Conservation (phyloP, 1,140 invertebrate genomes). For the Gryon sp. region DNA sequence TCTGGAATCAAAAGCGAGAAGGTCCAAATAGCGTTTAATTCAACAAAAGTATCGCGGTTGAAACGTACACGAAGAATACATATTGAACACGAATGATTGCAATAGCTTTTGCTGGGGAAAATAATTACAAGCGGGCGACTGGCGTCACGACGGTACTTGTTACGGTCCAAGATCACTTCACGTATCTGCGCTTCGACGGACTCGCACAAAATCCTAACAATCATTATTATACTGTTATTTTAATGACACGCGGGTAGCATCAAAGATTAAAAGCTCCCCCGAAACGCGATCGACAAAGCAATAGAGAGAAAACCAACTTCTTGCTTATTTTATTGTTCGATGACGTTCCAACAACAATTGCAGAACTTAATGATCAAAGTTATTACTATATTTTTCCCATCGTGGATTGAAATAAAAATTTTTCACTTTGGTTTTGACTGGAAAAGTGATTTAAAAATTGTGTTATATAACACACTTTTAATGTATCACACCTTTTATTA, state of each 20-base stretch:
- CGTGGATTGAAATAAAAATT: no score
- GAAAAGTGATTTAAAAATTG: no score
- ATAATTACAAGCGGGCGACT: conserved; percentile 74
- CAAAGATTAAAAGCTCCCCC: conserved; percentile 64
- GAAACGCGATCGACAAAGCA: conserved; percentile 26
- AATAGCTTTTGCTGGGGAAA: conserved; percentile 72
- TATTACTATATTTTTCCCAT: no score
- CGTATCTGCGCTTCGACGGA: conserved; percentile 72
- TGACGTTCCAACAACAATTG: conserved; percentile 50
- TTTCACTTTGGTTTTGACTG: no score
- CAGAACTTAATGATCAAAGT: conserved; percentile 47
- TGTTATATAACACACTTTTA: no score
- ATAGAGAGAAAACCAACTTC: neutral
- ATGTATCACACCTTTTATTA: no score
- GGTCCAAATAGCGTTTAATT: conserved; percentile 69
- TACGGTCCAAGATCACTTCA: conserved; percentile 69
- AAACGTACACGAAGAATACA: conserved; percentile 63
- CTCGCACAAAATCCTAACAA: conserved; percentile 74
- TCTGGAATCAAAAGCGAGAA: conserved; percentile 27
- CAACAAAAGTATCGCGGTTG: conserved; percentile 55
- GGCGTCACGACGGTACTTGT: conserved; percentile 57
- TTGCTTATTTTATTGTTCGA: conserved; percentile 54
- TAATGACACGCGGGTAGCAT: conserved; percentile 70
- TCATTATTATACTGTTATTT: conserved; percentile 75
- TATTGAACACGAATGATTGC: conserved; percentile 69